Percentiles rank a stretch among this genome's conserved stretches.
phyloP scores from a whole-genome alignment of 1,140 invertebrate genomes.

The Drosophila setifemur region DNA sequence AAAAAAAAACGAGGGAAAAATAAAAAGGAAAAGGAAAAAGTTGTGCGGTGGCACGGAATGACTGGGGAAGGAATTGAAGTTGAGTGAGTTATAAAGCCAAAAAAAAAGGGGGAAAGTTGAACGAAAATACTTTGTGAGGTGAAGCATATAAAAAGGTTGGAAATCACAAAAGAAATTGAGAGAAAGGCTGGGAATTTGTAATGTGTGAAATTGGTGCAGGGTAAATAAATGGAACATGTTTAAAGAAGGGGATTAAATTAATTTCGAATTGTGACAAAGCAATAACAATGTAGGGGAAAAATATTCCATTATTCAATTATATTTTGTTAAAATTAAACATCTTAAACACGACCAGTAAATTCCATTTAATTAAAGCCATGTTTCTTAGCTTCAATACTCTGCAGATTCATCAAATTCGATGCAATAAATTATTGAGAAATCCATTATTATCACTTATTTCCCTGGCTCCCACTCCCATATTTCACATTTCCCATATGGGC shows the following conservation, averaged over 20 bases:
- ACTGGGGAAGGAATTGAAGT: not conserved
- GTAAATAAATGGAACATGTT: too few relatives aligned
- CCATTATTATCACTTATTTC: conserved; percentile 45
- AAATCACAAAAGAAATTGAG: conserved; percentile 10
- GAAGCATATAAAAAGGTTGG: conserved; percentile 28
- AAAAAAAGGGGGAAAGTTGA: conserved; percentile 39
- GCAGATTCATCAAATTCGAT: conserved; percentile 7
- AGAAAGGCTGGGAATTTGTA: conserved; percentile 3
- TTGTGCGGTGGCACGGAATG: conserved; percentile 12
- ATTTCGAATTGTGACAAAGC: too few relatives aligned
- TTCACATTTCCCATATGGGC: conserved; percentile 27
- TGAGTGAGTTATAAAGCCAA: conserved; percentile 47
- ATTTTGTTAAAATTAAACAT: too few relatives aligned
- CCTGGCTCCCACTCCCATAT: conserved; percentile 24
- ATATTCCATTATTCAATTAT: too few relatives aligned
- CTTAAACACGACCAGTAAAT: not conserved
- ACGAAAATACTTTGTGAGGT: conserved; percentile 27
- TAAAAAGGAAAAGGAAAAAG: not conserved
- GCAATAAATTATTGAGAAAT: conserved; percentile 30
- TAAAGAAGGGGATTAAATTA: too few relatives aligned
- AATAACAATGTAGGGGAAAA: too few relatives aligned
- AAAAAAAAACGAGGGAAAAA: not conserved
- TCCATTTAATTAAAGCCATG: conserved; percentile 14
- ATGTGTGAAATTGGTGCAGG: conserved; percentile 5
- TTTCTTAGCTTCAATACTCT: conserved; percentile 2